Conservation (phyloP, 2,888 invertebrate genomes). For the Campopleginae sp. region DNA sequence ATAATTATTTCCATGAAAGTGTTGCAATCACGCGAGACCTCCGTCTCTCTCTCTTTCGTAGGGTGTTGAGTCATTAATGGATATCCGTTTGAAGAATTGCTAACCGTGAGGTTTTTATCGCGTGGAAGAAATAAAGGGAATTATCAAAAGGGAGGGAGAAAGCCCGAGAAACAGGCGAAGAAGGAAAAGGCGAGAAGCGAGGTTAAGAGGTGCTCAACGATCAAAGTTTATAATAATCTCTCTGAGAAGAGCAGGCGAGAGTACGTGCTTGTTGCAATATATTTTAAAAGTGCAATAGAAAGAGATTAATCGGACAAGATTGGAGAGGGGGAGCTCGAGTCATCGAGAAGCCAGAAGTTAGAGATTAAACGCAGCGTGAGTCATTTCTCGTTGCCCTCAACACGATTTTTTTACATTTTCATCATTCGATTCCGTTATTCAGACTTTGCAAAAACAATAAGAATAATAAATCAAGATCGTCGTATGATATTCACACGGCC, state of each 20-base stretch:
- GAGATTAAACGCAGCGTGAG: conserved; percentile 56
- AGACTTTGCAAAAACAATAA: neutral
- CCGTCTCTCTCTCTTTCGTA: conserved; percentile 10
- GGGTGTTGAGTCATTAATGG: conserved; percentile 45
- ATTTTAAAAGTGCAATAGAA: conserved; percentile 32
- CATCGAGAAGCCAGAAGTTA: conserved; percentile 53
- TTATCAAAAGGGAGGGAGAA: conserved; percentile 6
- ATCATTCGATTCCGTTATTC: neutral
- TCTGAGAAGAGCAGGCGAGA: conserved; percentile 63
- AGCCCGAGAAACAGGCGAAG: neutral
- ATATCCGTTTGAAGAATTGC: conserved; percentile 62
- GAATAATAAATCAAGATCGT: conserved; percentile 21
- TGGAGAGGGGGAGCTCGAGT: conserved; percentile 37
- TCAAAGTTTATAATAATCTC: conserved; percentile 62
- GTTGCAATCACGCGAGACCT: conserved; percentile 58
- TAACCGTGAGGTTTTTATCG: conserved; percentile 56
- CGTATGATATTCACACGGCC: neutral
- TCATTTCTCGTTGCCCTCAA: conserved; percentile 38
- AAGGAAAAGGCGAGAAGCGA: conserved; percentile 8
- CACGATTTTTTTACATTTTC: conserved; percentile 16
- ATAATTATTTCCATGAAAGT: conserved; percentile 64
- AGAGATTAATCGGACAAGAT: conserved; percentile 34
- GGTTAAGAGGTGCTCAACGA: conserved; percentile 54
- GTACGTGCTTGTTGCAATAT: conserved; percentile 66
- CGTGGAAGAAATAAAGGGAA: conserved; percentile 1